Conservation (phyloP, 1,140 invertebrate genomes). For the Chymomyza costata region DNA sequence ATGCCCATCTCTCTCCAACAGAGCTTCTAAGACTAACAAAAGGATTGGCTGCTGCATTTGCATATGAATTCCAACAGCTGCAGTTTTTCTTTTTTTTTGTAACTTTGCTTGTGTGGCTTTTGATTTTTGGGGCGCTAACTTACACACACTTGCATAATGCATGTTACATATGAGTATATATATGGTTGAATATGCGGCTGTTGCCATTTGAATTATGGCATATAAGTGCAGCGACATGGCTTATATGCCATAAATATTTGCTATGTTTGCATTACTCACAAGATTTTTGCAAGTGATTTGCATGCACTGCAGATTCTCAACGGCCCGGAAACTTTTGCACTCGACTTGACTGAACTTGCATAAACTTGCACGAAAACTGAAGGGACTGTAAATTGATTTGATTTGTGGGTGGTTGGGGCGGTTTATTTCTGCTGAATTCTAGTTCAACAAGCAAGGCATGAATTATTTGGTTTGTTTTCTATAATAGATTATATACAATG, state of each 20-base stretch:
- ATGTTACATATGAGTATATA: not conserved
- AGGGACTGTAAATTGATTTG: slow-evolving; percentile 38
- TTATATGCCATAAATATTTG: slow-evolving; percentile 69
- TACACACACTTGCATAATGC: not conserved
- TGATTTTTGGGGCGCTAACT: slow-evolving; percentile 25
- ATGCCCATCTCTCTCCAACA: slow-evolving; percentile 9
- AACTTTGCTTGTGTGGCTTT: slow-evolving; percentile 11
- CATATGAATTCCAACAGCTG: slow-evolving; percentile 65
- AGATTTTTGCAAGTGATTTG: slow-evolving; percentile 66
- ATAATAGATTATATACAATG: too few species aligned
- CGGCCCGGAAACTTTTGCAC: slow-evolving; percentile 60
- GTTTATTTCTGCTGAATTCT: too few species aligned
- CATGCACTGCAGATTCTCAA: too few species aligned
- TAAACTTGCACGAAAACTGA: slow-evolving; percentile 7
- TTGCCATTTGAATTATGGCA: slow-evolving; percentile 67
- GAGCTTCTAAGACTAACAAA: slow-evolving; percentile 8
- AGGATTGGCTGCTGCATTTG: slow-evolving; percentile 41
- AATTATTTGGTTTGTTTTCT: too few species aligned
- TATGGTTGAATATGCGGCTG: slow-evolving; percentile 4
- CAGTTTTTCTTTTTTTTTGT: slow-evolving; percentile 14
- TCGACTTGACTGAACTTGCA: slow-evolving; percentile 34
- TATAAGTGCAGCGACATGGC: slow-evolving; percentile 62
- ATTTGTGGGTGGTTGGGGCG: too few species aligned
- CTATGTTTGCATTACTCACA: slow-evolving; percentile 67
- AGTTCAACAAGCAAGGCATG: too few species aligned